phyloP scores from a whole-genome alignment of 2,113 vertebrate genomes.

The Pithys albifrons region DNA sequence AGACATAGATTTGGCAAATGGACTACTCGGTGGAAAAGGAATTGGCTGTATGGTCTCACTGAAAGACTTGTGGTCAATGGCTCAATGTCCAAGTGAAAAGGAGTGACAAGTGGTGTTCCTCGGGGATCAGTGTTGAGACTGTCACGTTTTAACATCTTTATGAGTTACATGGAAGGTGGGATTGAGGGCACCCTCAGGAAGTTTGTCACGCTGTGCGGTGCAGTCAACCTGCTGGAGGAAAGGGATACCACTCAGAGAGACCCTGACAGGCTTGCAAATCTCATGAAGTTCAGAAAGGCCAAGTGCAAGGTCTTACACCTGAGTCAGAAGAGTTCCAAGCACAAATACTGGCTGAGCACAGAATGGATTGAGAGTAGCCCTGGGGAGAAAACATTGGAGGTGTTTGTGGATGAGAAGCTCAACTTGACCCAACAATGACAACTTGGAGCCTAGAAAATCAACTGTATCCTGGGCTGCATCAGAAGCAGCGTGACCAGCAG shows the following conservation, averaged over 20 bases:
- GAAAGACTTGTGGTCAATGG: neutral
- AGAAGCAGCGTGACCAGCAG: neutral
- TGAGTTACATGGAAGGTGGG: neutral
- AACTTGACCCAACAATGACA: too few species aligned
- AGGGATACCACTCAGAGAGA: neutral
- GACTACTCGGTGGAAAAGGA: fast-evolving
- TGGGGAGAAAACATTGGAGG: too few species aligned
- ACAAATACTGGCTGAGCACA: neutral
- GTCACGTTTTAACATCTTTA: neutral
- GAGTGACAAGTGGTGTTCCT: neutral
- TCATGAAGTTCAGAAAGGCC: neutral
- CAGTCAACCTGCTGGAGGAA: neutral
- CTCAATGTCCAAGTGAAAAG: neutral
- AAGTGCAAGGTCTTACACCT: neutral
- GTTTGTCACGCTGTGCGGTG: neutral
- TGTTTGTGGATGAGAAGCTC: neutral
- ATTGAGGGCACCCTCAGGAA: neutral
- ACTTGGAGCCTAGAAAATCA: neutral
- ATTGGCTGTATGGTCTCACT: neutral
- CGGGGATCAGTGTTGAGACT: too few species aligned
- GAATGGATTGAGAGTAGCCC: neutral
- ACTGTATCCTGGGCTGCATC: neutral
- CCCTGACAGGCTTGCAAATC: neutral
- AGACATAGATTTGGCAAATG: neutral
- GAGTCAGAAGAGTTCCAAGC: neutral